These are phyloP conservation scores for Resseliella maxima DNA, from an alignment of 2,888 invertebrate species.

Conservation along the genomic window DNA sequence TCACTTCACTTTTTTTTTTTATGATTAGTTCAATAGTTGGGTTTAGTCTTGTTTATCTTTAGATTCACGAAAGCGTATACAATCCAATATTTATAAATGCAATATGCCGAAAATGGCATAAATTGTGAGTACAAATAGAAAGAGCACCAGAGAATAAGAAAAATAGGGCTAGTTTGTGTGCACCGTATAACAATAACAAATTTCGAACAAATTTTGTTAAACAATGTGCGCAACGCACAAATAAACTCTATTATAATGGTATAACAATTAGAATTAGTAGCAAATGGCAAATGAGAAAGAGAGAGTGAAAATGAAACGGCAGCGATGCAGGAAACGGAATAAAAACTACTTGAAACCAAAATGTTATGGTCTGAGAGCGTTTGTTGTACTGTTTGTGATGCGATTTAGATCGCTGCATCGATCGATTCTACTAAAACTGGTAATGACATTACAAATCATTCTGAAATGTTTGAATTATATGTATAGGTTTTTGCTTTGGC, in stretches of 20 bases:
- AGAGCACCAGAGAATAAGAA: not conserved
- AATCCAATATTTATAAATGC: conserved; percentile 40
- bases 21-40: conserved; percentile 37
- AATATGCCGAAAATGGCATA: not conserved
- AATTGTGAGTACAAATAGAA: not conserved
- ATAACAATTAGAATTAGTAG: conserved; percentile 49
- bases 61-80: conserved; percentile 34
- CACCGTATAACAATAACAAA: not conserved
- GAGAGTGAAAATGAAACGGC: too few relatives aligned
- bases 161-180: not conserved
- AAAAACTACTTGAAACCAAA: conserved; percentile 39
- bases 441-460: not conserved
- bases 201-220: not conserved
- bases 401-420: conserved; percentile 38
- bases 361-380: conserved; percentile 7
- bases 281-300: not conserved
- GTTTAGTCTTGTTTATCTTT: conserved; percentile 37
- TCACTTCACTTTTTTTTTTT: conserved; percentile 31
- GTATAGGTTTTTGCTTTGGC: not conserved
- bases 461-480: not conserved
- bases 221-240: conserved; percentile 37
- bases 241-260: conserved; percentile 43
- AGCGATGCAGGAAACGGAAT: not conserved
- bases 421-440: not conserved
- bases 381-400: not conserved